phyloP scores from a whole-genome alignment of 2,113 vertebrate genomes.

The Columbina picui region DNA sequence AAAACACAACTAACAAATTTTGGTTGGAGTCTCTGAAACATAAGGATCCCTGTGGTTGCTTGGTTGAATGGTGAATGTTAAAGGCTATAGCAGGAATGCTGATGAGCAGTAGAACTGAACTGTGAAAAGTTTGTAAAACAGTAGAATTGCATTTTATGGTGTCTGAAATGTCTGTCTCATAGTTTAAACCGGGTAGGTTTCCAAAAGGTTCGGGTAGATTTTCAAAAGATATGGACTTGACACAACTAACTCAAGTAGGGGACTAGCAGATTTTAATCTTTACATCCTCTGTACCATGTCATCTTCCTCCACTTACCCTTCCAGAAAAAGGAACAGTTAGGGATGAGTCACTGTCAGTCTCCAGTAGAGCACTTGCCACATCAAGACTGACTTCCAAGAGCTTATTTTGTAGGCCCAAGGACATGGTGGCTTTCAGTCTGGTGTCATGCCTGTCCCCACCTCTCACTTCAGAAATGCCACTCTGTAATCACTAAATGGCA shows the following conservation, averaged over 20 bases:
- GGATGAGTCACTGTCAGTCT: not conserved
- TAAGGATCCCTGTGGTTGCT: not conserved
- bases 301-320: not conserved
- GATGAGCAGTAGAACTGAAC: not conserved
- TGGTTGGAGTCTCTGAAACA: not conserved
- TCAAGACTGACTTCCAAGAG: not conserved
- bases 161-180: not conserved
- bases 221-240: not conserved
- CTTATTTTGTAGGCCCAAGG: not conserved
- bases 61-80: not conserved
- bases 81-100: not conserved
- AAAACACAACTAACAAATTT: not conserved
- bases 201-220: not conserved
- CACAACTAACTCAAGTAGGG: not conserved
- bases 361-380: not conserved
- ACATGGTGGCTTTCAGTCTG: not conserved
- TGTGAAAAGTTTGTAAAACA: not conserved
- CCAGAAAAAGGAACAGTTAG: not conserved
- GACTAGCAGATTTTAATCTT: not conserved
- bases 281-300: not conserved
- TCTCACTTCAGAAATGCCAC: not conserved
- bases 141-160: not conserved
- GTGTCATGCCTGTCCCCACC: not conserved
- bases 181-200: not conserved
- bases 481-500: not conserved